A percentile compares a stretch with the other conserved stretches of the same genome.
Conservation (phyloP, 2,113 vertebrate species). For the Engystomops pustulosus region DNA sequence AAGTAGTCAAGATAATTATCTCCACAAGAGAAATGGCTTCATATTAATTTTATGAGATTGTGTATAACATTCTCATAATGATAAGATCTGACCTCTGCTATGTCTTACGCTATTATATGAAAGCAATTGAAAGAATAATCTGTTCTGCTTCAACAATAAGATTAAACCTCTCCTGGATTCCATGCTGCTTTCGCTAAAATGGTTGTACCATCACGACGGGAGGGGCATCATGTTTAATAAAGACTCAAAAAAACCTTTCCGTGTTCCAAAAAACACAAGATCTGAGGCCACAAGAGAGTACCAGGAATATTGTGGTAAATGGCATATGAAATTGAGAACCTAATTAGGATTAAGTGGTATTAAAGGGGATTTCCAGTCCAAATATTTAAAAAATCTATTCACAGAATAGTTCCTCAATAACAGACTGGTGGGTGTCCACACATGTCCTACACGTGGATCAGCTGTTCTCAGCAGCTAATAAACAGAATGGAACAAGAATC, state of each 20-base stretch:
- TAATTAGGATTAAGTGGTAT: no score
- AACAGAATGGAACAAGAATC: no score
- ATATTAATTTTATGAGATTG: not conserved
- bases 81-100: not conserved
- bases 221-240: not conserved
- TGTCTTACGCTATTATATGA: slow-evolving; percentile 24
- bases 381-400: no score
- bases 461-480: no score
- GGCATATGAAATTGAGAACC: no score
- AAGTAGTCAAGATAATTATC: not conserved
- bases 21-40: not conserved
- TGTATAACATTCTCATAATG: not conserved
- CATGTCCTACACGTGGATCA: no score
- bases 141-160: slow-evolving; percentile 4
- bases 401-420: no score
- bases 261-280: not conserved
- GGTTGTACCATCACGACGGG: not conserved
- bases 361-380: no score
- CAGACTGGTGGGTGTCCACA: no score
- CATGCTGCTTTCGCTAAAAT: not conserved
- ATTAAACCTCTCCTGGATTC: not conserved
- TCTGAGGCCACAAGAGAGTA: not conserved
- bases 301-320: no score
- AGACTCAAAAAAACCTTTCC: not conserved
- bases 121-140: not conserved